These are phyloP conservation scores for Hanleya hanleyi DNA, from an alignment of 2,888 invertebrate genomes.

Conservation along the genomic window DNA sequence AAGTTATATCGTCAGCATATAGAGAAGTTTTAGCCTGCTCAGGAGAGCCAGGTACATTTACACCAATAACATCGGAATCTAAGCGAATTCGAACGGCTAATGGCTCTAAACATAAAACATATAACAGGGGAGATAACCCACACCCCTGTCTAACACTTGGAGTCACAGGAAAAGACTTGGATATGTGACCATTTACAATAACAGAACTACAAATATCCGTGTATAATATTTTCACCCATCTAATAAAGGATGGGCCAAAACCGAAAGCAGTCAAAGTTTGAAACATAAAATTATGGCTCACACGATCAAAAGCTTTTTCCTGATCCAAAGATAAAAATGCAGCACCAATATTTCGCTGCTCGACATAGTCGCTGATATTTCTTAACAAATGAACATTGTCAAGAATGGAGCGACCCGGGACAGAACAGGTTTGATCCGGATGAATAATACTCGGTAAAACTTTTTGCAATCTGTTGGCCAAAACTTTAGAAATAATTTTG, in stretches of 20 bases:
- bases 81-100: conserved; percentile 2
- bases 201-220: neutral
- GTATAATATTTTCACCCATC: conserved; percentile 13
- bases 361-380: conserved; percentile 22
- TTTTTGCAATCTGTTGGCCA: conserved; percentile 16
- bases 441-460: conserved; percentile 17
- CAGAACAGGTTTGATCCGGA: conserved; percentile 19
- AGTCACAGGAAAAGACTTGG: neutral
- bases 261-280: neutral
- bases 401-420: conserved; percentile 16
- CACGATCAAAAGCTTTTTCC: conserved; percentile 27
- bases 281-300: conserved; percentile 13
- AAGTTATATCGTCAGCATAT: conserved; percentile 17
- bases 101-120: conserved; percentile 17
- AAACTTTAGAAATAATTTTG: conserved; percentile 20
- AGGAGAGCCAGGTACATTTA: neutral
- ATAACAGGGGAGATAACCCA: conserved; percentile 10
- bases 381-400: conserved; percentile 17
- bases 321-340: conserved; percentile 17
- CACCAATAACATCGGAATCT: conserved; percentile 3
- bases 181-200: conserved; percentile 10
- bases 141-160: conserved; percentile 23
- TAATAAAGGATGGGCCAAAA: conserved; percentile 16
- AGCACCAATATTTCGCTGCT: neutral
- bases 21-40: neutral